phyloP scores from a whole-genome alignment of 1,140 invertebrate species.

The Drosophila nigromelanica region DNA sequence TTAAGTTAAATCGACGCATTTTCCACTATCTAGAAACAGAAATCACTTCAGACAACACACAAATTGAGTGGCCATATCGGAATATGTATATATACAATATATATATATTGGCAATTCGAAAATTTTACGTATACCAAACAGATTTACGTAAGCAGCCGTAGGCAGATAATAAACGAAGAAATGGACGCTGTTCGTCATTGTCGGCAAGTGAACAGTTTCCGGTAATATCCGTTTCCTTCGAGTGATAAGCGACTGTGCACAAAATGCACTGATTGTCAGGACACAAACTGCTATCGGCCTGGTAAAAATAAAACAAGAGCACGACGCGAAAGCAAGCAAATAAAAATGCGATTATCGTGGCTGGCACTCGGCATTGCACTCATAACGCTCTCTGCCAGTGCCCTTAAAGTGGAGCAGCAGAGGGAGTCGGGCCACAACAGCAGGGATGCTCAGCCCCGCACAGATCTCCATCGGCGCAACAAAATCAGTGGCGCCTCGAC shows the following conservation, averaged over 20 bases:
- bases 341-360: slow-evolving; percentile 53
- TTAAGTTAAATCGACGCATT: slow-evolving; percentile 22
- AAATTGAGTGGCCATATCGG: slow-evolving; percentile 2
- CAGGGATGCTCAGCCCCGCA: background rate
- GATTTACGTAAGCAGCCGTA: slow-evolving; percentile 12
- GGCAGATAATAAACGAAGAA: background rate
- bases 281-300: slow-evolving; percentile 36
- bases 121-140: background rate
- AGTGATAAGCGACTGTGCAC: slow-evolving; percentile 33
- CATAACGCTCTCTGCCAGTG: slow-evolving; percentile 6
- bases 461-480: slow-evolving; percentile 9
- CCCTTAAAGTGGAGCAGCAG: slow-evolving; percentile 19
- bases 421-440: background rate
- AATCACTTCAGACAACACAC: slow-evolving; percentile 6
- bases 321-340: slow-evolving; percentile 12
- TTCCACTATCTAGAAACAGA: slow-evolving; percentile 22
- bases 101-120: background rate
- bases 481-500: background rate
- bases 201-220: slow-evolving; percentile 2
- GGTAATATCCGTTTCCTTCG: slow-evolving; percentile 42
- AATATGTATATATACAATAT: background rate
- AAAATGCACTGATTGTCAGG: slow-evolving; percentile 53
- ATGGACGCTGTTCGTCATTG: background rate
- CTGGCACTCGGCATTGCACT: slow-evolving; percentile 29
- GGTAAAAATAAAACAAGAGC: background rate